These are phyloP conservation scores for Odocoileus virginianus DNA, from an alignment of 2,113 vertebrate species.

Conservation along the genomic window DNA sequence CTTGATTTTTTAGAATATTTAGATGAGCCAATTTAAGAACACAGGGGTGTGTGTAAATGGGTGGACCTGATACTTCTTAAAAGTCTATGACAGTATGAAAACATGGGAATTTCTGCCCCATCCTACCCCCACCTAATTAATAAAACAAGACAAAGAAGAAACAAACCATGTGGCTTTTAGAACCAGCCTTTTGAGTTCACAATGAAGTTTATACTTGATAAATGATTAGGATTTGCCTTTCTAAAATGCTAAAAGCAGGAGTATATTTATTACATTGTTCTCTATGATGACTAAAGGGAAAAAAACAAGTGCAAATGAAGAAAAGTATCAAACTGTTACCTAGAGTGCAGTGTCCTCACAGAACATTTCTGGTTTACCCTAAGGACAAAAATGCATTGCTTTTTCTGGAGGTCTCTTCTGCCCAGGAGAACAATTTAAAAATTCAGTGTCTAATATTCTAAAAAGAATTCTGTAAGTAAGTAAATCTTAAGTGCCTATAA, in stretches of 20 bases:
- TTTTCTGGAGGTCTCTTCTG: constrained; percentile 56
- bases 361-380: constrained; percentile 61
- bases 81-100: neutral
- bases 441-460: constrained; percentile 33
- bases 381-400: constrained; percentile 49
- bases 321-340: constrained; percentile 49
- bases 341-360: constrained; percentile 53
- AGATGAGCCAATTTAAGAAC: neutral
- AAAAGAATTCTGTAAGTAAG: constrained; percentile 59
- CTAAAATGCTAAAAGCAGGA: constrained; percentile 70
- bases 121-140: neutral
- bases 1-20: neutral
- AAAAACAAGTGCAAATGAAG: constrained; percentile 36
- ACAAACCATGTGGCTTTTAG: constrained; percentile 22
- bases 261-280: constrained; percentile 55
- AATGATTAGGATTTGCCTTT: constrained; percentile 42
- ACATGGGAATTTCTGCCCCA: neutral
- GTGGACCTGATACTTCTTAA: neutral
- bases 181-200: constrained; percentile 20
- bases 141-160: constrained; percentile 30
- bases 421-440: constrained; percentile 54
- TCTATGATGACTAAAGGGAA: constrained; percentile 47
- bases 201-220: constrained; percentile 65
- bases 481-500: constrained; percentile 68
- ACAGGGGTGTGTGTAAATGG: neutral